Percentiles rank a stretch among this genome's conserved stretches.
These are phyloP conservation scores for Panagrolaimus sp. DNA, from an alignment of 1,140 invertebrate genomes.

Conservation along the genomic window DNA sequence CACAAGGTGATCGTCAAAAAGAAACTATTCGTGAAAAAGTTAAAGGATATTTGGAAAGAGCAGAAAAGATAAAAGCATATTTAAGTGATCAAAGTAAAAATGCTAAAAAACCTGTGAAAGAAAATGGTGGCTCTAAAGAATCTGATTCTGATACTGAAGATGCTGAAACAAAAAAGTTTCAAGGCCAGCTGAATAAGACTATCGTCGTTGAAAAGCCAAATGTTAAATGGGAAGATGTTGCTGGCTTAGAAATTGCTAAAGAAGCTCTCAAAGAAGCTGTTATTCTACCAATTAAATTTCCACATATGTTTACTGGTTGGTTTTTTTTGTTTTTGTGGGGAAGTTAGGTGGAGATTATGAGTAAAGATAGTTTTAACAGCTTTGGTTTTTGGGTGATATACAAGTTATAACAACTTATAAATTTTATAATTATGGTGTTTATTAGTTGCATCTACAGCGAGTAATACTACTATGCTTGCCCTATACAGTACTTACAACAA, in stretches of 20 bases:
- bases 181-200: slow-evolving; percentile 64
- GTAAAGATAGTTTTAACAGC: no score
- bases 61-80: slow-evolving; percentile 91
- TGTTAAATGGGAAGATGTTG: slow-evolving; percentile 83
- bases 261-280: slow-evolving; percentile 99
- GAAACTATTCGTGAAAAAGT: slow-evolving; percentile 84
- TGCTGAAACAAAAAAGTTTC: slow-evolving; percentile 62
- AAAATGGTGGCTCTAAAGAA: slow-evolving; percentile 61
- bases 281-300: slow-evolving; percentile 96
- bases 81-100: slow-evolving; percentile 59
- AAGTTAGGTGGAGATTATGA: no score
- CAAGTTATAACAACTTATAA: no score
- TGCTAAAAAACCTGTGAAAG: slow-evolving; percentile 74
- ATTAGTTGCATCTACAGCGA: no score
- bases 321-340: neutral
- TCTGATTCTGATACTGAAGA: slow-evolving; percentile 83
- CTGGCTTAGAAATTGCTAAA: slow-evolving; percentile 90
- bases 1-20: slow-evolving; percentile 87
- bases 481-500: no score
- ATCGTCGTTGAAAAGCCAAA: slow-evolving; percentile 80
- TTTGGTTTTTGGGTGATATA: no score
- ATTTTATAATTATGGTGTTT: no score
- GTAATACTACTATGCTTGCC: no score
- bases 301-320: slow-evolving; percentile 90
- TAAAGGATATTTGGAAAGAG: slow-evolving; percentile 84